These are phyloP conservation scores for Hesperophylax magnus DNA, from an alignment of 1,140 invertebrate species.

Conservation along the genomic window DNA sequence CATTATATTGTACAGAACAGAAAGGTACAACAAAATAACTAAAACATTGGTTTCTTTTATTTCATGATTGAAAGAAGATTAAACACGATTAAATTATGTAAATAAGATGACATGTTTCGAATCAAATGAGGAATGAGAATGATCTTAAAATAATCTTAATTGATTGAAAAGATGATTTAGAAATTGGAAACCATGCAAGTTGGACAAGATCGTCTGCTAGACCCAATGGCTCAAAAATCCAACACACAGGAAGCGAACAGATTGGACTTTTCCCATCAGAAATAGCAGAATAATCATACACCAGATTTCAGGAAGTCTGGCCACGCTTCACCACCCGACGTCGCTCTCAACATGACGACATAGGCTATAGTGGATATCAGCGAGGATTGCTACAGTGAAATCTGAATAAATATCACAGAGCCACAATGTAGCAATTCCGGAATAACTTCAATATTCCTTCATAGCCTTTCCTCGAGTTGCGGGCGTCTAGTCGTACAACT, in stretches of 20 bases:
- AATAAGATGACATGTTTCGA: no score
- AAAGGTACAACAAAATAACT: no score
- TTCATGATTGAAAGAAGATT: no score
- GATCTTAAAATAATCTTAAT: constrained; percentile 5
- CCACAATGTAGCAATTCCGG: constrained; percentile 48
- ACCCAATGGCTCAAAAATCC: constrained; percentile 56
- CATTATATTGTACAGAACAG: no score
- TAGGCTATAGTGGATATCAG: neutral
- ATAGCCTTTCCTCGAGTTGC: constrained; percentile 26
- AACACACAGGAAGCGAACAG: constrained; percentile 45
- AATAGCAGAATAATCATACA: constrained; percentile 52
- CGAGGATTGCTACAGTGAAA: constrained; percentile 47
- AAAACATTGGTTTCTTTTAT: no score
- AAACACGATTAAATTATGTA: neutral
- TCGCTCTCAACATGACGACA: constrained; percentile 3
- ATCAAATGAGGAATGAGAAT: no score
- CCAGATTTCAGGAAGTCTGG: neutral
- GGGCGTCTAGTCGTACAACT: neutral
- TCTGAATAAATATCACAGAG: constrained; percentile 51
- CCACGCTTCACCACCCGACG: neutral
- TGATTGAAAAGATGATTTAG: neutral
- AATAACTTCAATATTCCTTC: constrained; percentile 21
- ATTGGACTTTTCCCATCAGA: constrained; percentile 58
- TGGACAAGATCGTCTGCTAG: constrained; percentile 53
- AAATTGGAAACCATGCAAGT: constrained; percentile 36